Percentiles rank a stretch among this genome's conserved stretches.
Conservation (phyloP, 2,888 invertebrate genomes). For the Hemistola chrysoprasaria region DNA sequence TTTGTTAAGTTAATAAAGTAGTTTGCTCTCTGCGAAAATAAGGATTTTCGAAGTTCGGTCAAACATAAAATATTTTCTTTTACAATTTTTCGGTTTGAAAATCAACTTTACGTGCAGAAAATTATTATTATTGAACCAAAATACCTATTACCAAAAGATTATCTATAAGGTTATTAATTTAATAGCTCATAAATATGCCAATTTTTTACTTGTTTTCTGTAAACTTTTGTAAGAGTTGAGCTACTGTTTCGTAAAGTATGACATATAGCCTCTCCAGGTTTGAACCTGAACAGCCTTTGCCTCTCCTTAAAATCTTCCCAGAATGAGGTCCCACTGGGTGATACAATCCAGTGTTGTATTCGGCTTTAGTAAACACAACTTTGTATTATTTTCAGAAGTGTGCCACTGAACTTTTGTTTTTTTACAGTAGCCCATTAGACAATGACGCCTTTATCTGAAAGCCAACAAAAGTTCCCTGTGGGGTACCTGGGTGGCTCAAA, state of each 20-base stretch:
- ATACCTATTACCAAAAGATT: too few relatives aligned
- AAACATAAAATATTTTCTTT: too few relatives aligned
- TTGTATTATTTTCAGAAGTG: conserved; percentile 44
- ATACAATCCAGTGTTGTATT: conserved; percentile 50
- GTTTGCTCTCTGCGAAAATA: too few relatives aligned
- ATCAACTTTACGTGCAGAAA: too few relatives aligned
- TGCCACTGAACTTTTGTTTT: conserved; percentile 35
- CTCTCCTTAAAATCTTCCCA: conserved; percentile 30
- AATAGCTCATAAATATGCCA: too few relatives aligned
- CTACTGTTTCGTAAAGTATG: conserved; percentile 9
- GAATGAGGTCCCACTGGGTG: conserved; percentile 45
- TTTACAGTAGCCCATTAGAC: conserved; percentile 56
- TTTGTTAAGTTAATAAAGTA: too few relatives aligned
- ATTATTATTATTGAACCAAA: too few relatives aligned
- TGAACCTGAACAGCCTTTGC: conserved; percentile 12
- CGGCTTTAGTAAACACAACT: conserved; percentile 38
- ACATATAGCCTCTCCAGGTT: conserved; percentile 17
- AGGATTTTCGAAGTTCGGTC: too few relatives aligned
- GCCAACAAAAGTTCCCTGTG: conserved; percentile 7
- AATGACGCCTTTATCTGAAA: conserved; percentile 6
- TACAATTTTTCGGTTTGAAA: too few relatives aligned
- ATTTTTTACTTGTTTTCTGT: too few relatives aligned
- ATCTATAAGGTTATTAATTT: too few relatives aligned
- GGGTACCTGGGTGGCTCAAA: conserved; percentile 18
- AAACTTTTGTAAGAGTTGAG: conserved; percentile 5